These are phyloP conservation scores for Loripinus fragilis DNA, from an alignment of 2,888 invertebrate species.

Conservation along the genomic window DNA sequence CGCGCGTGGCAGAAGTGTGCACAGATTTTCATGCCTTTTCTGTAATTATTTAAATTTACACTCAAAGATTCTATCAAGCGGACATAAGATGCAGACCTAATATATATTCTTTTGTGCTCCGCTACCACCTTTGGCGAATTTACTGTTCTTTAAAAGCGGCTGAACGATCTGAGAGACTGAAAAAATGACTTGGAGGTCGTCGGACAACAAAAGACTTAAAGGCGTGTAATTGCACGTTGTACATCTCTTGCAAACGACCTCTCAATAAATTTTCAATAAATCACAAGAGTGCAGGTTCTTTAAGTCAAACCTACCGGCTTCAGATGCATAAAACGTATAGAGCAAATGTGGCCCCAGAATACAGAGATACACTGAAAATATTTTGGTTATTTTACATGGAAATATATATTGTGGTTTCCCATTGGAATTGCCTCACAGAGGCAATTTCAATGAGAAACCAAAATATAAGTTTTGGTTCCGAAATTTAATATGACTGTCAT, in stretches of 20 bases:
- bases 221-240: slow-evolving; percentile 55
- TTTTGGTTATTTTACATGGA: too few species aligned
- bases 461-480: too few species aligned
- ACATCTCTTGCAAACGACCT: slow-evolving; percentile 41
- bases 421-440: too few species aligned
- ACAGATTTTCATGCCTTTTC: slow-evolving; percentile 46
- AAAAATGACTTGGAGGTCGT: slow-evolving; percentile 50
- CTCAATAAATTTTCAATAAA: slow-evolving; percentile 64
- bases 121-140: slow-evolving; percentile 17
- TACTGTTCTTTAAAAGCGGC: slow-evolving; percentile 15
- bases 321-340: slow-evolving; percentile 48
- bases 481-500: too few species aligned
- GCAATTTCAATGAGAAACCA: too few species aligned
- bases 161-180: slow-evolving; percentile 16
- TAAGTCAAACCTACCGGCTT: slow-evolving; percentile 36
- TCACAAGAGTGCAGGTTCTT: slow-evolving; percentile 42
- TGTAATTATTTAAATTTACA: slow-evolving; percentile 41
- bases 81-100: slow-evolving; percentile 28
- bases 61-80: slow-evolving; percentile 25
- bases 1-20: slow-evolving; percentile 35
- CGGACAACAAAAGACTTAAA: slow-evolving; percentile 50
- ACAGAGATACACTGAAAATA: too few species aligned
- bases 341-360: background rate
- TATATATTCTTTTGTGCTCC: slow-evolving; percentile 26
- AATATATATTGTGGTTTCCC: too few species aligned